These are phyloP conservation scores for Phocides pigmalion DNA, from an alignment of 1,140 invertebrate species.

Conservation along the genomic window DNA sequence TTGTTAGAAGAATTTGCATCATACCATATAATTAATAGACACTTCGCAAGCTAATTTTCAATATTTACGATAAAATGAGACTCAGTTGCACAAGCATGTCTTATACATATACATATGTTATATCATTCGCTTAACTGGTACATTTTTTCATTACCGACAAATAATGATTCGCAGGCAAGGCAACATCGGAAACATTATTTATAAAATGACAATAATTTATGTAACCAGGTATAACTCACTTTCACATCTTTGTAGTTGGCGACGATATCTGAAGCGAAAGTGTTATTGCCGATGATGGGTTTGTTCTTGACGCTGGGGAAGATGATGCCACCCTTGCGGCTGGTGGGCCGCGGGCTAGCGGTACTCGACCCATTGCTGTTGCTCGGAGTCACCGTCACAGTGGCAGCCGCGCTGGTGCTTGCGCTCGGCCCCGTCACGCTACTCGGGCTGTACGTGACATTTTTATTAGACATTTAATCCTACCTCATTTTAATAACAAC, in stretches of 20 bases:
- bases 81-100: constrained; percentile 9
- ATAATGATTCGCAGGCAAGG: background rate
- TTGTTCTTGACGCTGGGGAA: constrained; percentile 96
- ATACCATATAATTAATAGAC: too few species aligned
- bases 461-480: constrained; percentile 61
- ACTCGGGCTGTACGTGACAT: constrained; percentile 71
- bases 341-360: constrained; percentile 62
- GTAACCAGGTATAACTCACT: constrained; percentile 84
- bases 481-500: constrained; percentile 6
- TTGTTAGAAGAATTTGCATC: too few species aligned
- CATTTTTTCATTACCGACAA: constrained; percentile 40
- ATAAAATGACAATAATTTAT: constrained; percentile 32
- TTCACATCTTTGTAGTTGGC: constrained; percentile 91
- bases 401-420: constrained; percentile 48
- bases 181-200: background rate
- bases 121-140: constrained; percentile 40
- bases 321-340: constrained; percentile 91
- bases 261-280: constrained; percentile 89
- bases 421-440: constrained; percentile 57
- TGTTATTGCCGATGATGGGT: constrained; percentile 91
- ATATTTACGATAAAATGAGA: constrained; percentile 10
- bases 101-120: constrained; percentile 17
- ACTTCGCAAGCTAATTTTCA: too few species aligned
- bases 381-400: constrained; percentile 56
- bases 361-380: constrained; percentile 36